phyloP scores from a whole-genome alignment of 2,113 vertebrate species.

The Struthidea cinerea region DNA sequence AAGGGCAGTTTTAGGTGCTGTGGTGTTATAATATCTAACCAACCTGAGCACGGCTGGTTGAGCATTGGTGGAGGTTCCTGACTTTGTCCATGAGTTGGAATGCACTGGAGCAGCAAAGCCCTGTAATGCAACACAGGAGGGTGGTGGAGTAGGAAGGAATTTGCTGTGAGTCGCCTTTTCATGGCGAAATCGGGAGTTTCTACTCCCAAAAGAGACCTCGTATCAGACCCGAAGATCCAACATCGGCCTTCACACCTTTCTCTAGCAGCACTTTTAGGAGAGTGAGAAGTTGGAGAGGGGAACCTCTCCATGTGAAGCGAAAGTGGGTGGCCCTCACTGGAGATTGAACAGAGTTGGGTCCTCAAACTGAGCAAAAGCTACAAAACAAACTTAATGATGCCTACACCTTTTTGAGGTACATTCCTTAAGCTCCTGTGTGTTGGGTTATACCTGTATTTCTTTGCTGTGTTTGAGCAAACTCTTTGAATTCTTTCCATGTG shows the following conservation, averaged over 20 bases:
- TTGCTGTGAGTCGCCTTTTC: not conserved
- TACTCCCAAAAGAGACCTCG: not conserved
- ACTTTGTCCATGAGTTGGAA: not conserved
- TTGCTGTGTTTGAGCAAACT: not conserved
- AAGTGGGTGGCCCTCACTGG: accelerated
- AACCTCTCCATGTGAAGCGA: not conserved
- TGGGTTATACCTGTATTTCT: not conserved
- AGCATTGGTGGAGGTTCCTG: not conserved
- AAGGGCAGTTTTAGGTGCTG: not conserved
- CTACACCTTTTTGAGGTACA: accelerated
- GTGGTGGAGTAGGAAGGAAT: not conserved
- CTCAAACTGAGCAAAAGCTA: not conserved
- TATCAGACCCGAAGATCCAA: not conserved
- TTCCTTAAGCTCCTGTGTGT: not conserved
- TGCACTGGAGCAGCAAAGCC: not conserved
- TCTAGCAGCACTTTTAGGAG: not conserved
- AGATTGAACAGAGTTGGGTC: not conserved
- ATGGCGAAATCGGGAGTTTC: not conserved
- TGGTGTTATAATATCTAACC: not conserved
- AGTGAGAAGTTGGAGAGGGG: not conserved
- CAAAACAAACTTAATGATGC: accelerated
- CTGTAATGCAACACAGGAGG: accelerated
- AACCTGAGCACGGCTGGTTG: not conserved
- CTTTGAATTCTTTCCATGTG: not conserved
- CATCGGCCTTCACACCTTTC: not conserved